Evolutionary conservation across 2,113 vertebrate species (phyloP), one percentile per base, ranked within the genome.

Genomic region (Nematolebias whitei): DNA sequence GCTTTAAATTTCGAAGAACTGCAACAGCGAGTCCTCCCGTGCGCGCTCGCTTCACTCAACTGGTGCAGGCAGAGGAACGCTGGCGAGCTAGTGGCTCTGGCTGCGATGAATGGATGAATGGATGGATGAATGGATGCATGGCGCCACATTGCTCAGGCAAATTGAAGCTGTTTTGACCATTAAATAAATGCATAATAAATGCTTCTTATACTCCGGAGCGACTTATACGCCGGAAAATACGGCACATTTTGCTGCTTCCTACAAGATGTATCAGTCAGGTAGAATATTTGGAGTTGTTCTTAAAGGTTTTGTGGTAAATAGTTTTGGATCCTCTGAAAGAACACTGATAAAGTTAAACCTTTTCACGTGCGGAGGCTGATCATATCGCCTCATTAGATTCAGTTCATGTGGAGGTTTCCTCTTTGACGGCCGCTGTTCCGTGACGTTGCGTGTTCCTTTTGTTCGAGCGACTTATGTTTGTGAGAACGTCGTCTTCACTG

Each of bases 401-500:
- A 55, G 12, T 50, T 57, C 70, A 55, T 50, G 15, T 47, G 22
- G 55, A 50, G 44, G 45, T n/a, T 24, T 58, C 38, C 44, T 68
- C 45, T 57, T 24, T 71, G 65, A 66, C 47, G 2, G 44, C 50
- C 58, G 24, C 39, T 13, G 57, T 45, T 58, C 62, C 57, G 50
- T 57, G 63, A 68, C 14, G 56, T 18, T 23, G 32, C 18, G 16
- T 39, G 39, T 54, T 2, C 12, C 63, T 35, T 72, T 61, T 61
- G 63, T 78, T 51, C 62, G 65, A 67, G 49, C 3, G 14, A 39
- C 32, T 62, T 65, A 29, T 29, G 69, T 65, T 68, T 82, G 75
- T 57, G 43, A 47, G 70, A 63, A 62, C 55, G 55, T 77, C 55
- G 43, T 76, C 45, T 39, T 76, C 40, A 24, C 47, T 58, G 32